These are phyloP conservation scores for Gallinago paraguaiae DNA, from an alignment of 2,113 vertebrate species.

Conservation along the genomic window DNA sequence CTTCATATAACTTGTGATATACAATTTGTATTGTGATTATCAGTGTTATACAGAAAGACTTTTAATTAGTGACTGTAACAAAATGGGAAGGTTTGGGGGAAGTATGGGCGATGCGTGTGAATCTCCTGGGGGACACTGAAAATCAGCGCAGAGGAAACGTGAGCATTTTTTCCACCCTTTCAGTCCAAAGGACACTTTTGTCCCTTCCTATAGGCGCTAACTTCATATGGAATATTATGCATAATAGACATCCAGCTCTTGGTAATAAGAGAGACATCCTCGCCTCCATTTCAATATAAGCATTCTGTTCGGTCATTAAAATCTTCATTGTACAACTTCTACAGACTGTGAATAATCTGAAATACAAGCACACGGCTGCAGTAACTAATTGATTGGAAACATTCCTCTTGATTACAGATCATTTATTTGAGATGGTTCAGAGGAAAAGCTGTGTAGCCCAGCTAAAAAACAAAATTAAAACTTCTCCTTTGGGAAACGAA, in stretches of 20 bases:
- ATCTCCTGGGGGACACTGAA: constrained; percentile 42
- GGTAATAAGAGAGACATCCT: constrained; percentile 39
- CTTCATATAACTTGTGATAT: background rate
- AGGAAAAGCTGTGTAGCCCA: constrained; percentile 15
- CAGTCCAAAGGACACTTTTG: constrained; percentile 31
- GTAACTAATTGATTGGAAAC: constrained; percentile 61
- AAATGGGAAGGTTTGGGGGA: constrained; percentile 29
- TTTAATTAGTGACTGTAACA: constrained; percentile 26
- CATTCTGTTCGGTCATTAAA: constrained; percentile 57
- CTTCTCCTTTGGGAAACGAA: background rate
- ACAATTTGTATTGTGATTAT: constrained; percentile 8
- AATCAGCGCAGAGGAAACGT: constrained; percentile 32
- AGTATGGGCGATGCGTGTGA: constrained; percentile 7
- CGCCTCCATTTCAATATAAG: constrained; percentile 51
- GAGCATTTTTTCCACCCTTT: constrained; percentile 35
- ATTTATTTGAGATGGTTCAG: constrained; percentile 24
- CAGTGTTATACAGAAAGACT: background rate
- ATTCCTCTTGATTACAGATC: constrained; percentile 51
- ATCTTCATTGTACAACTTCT: constrained; percentile 56
- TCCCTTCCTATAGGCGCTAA: constrained; percentile 51
- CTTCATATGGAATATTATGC: constrained; percentile 58
- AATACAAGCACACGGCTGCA: constrained; percentile 37
- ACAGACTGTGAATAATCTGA: constrained; percentile 65
- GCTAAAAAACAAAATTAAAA: background rate
- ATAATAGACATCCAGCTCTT: background rate